Conservation (phyloP, 2,888 invertebrate genomes). For the Sesamia inferens region DNA sequence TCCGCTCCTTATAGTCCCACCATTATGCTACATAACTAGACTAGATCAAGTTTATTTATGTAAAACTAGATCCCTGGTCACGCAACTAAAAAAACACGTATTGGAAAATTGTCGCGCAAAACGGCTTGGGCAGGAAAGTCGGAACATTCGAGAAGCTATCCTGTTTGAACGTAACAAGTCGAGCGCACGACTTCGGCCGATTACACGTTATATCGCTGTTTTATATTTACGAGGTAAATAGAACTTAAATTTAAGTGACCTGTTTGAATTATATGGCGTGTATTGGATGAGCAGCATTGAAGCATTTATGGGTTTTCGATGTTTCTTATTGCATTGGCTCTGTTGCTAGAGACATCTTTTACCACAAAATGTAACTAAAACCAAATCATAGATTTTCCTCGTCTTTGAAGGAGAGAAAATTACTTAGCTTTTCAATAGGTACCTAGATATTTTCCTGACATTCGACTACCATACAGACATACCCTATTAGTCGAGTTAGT, state of each 20-base stretch:
- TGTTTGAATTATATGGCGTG: slow-evolving; percentile 30
- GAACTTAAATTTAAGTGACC: slow-evolving; percentile 22
- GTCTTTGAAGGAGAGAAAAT: neutral
- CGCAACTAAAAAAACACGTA: slow-evolving; percentile 66
- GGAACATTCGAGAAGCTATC: slow-evolving; percentile 80
- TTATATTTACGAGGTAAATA: slow-evolving; percentile 48
- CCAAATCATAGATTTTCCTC: neutral
- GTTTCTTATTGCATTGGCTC: neutral
- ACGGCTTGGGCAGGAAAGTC: slow-evolving; percentile 77
- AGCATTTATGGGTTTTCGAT: neutral
- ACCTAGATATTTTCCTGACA: neutral
- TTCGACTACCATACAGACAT: neutral
- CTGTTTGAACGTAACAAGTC: slow-evolving; percentile 71
- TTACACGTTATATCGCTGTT: slow-evolving; percentile 38
- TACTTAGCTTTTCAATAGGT: neutral
- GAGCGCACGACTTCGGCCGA: slow-evolving; percentile 39
- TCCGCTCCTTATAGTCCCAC: slow-evolving; percentile 52
- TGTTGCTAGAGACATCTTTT: neutral
- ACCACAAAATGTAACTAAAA: neutral
- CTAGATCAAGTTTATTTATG: slow-evolving; percentile 76
- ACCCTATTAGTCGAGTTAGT: slow-evolving; percentile 1
- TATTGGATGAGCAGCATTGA: slow-evolving; percentile 6
- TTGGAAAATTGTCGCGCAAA: slow-evolving; percentile 73
- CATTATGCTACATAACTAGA: slow-evolving; percentile 62
- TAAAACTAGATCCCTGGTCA: slow-evolving; percentile 69